A percentile compares a stretch with the other conserved stretches of the same genome.
These are phyloP conservation scores for Drosophila grimshawi DNA, from an alignment of 1,140 invertebrate genomes.

Conservation along the genomic window DNA sequence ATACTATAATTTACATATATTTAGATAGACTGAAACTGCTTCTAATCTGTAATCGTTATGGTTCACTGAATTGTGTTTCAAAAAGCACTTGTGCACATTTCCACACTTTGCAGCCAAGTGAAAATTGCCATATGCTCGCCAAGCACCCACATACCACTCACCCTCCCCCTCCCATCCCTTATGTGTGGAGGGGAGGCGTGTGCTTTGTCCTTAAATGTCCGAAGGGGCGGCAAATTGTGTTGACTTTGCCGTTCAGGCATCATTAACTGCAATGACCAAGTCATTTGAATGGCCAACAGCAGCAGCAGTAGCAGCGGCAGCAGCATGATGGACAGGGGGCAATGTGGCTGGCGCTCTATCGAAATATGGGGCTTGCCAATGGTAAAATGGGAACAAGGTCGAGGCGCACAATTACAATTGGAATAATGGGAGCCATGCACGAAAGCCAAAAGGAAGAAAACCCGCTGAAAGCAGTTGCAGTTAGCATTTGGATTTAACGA, in stretches of 20 bases:
- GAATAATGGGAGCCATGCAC: constrained; percentile 59
- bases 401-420: constrained; percentile 52
- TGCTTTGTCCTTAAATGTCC: constrained; percentile 56
- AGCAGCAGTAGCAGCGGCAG: neutral
- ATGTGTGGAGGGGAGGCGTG: neutral
- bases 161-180: too few relatives aligned
- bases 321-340: neutral
- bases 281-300: constrained; percentile 58
- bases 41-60: neutral
- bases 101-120: constrained; percentile 69
- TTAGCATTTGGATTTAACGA: constrained; percentile 51
- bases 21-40: neutral
- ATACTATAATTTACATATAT: neutral
- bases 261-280: constrained; percentile 80
- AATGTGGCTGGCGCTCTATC: too few relatives aligned
- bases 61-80: constrained; percentile 24
- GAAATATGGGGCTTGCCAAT: too few relatives aligned
- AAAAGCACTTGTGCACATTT: constrained; percentile 35
- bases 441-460: constrained; percentile 17
- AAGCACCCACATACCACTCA: neutral
- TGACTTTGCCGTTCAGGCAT: constrained; percentile 60
- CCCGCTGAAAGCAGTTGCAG: neutral
- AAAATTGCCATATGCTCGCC: constrained; percentile 67
- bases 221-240: constrained; percentile 34
- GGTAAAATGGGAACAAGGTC: constrained; percentile 62